Evolutionary conservation across 2,797 vertebrate species (phyloP), one percentile per base, ranked within the genome.

Genomic region (Distichodus sexfasciatus): DNA sequence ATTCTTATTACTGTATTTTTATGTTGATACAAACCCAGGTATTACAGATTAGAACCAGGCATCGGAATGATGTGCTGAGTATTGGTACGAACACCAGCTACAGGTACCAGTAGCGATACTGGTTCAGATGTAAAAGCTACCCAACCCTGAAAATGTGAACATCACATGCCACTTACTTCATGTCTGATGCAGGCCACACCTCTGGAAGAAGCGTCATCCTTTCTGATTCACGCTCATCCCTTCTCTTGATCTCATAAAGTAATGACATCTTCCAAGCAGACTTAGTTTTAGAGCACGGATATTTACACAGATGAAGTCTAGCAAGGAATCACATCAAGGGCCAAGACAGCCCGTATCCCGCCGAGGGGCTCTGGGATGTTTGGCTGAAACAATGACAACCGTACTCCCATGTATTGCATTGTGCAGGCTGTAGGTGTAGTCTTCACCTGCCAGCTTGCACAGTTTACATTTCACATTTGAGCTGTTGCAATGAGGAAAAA

Each of bases 121-220:
- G n/a, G n/a, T n/a, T n/a, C n/a, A n/a, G n/a, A n/a, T n/a, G n/a
- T n/a, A n/a, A n/a, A n/a, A n/a, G n/a, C n/a, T n/a, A n/a, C n/a
- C n/a, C n/a, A n/a, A n/a, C n/a, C n/a, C n/a, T n/a, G n/a, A n/a
- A n/a, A n/a, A n/a, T n/a, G n/a, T n/a, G n/a, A n/a, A n/a, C 6
- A 11, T 57, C 6, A 14, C 3, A 51, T 41, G 26, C n/a, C 33
- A 76, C 79, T 47, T 35, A 92, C 90, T 86, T 93, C 84, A 92
- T 92, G 41, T 93, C 92, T 93, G 92, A 76, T 93, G 91, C 92
- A 93, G 72, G 92, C 92, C 48, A 93, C 92, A 5, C n/a, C n/a
- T 88, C 92, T 0, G 90, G 89, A 12, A 89, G 81, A 6, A 7
- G 61, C 23, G 1, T 82, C 60, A 8, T n/a, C 1, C 47, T 24